Conservation (phyloP, 2,888 invertebrate genomes). For the Mycogona germanica region DNA sequence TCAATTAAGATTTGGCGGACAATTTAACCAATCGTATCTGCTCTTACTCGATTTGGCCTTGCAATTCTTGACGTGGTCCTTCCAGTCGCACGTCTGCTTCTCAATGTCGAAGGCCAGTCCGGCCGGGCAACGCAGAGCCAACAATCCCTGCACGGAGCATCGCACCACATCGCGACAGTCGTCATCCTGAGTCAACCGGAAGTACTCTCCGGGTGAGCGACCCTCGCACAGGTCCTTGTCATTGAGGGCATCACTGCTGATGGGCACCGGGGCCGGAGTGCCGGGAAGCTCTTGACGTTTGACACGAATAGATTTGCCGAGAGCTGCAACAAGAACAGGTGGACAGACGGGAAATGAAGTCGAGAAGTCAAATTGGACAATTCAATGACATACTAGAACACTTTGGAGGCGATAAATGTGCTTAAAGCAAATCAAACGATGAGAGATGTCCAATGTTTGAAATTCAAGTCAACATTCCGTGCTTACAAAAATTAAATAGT, state of each 20-base stretch:
- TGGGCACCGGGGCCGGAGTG: constrained; percentile 13
- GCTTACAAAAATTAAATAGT: too few species aligned
- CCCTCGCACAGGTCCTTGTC: constrained; percentile 71
- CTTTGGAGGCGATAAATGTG: too few species aligned
- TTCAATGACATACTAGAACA: too few species aligned
- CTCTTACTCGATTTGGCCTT: constrained; percentile 89
- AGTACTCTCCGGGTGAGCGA: constrained; percentile 82
- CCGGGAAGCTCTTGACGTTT: constrained; percentile 8
- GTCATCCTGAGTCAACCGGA: constrained; percentile 66
- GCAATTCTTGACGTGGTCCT: constrained; percentile 92
- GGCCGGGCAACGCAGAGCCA: constrained; percentile 76
- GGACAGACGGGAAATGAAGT: too few species aligned
- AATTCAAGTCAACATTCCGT: too few species aligned
- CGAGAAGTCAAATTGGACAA: too few species aligned
- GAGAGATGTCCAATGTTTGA: too few species aligned
- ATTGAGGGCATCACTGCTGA: constrained; percentile 17
- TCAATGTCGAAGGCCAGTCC: constrained; percentile 88
- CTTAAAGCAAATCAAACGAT: too few species aligned
- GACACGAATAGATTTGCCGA: background rate
- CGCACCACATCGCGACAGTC: constrained; percentile 91
- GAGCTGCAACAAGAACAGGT: too few species aligned
- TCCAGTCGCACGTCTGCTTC: constrained; percentile 94
- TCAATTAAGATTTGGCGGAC: too few species aligned
- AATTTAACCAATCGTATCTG: too few species aligned
- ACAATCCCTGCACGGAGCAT: constrained; percentile 51